Percentiles rank a stretch among this genome's conserved stretches.
Evolutionary conservation across 2,888 invertebrate species (phyloP).

Genomic region (Ophion slaviceki): DNA sequence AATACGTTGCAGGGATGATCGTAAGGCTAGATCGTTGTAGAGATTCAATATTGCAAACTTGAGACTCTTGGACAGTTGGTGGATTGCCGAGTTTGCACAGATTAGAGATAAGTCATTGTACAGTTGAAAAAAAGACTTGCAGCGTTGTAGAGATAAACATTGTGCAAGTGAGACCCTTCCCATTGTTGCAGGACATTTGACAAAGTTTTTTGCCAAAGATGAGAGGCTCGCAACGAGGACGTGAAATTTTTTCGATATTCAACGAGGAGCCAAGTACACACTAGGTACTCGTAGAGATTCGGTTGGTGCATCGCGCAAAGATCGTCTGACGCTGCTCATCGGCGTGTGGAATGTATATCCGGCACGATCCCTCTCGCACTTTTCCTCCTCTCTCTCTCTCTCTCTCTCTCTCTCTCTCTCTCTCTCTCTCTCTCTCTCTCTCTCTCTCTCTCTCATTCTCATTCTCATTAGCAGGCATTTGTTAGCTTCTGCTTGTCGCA

Average conservation of each 20-base stretch:
- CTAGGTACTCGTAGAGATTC: not conserved
- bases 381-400: not conserved
- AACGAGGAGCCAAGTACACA: constrained; percentile 24
- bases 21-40: no score
- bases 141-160: no score
- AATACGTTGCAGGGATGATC: no score
- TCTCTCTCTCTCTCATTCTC: constrained; percentile 18
- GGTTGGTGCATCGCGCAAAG: constrained; percentile 25
- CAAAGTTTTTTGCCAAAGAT: constrained; percentile 4
- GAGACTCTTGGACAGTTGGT: no score
- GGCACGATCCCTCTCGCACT: constrained; percentile 15
- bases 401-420: constrained; percentile 17
- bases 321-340: constrained; percentile 51
- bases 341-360: constrained; percentile 55
- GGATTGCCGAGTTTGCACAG: no score
- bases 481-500: constrained; percentile 17
- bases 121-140: no score
- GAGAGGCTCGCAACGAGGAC: constrained; percentile 58
- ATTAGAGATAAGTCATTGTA: no score
- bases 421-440: constrained; percentile 5
- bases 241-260: constrained; percentile 57
- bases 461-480: constrained; percentile 29
- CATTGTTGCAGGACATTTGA: constrained; percentile 7
- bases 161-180: no score
- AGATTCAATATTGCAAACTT: no score